These are phyloP conservation scores for Lingula anatina DNA, from an alignment of 2,888 invertebrate genomes.

Conservation along the genomic window DNA sequence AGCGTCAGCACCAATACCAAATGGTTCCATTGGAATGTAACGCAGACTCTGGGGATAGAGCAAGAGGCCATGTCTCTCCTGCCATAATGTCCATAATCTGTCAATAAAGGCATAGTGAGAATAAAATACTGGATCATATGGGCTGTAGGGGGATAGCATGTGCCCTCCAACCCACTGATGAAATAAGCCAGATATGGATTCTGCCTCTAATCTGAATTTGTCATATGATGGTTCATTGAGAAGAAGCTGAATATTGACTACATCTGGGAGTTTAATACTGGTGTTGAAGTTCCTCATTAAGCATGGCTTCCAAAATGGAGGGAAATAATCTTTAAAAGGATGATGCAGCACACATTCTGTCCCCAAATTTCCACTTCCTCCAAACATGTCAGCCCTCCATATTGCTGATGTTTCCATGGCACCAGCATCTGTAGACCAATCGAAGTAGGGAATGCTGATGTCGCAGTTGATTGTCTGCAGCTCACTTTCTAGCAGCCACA, in stretches of 20 bases:
- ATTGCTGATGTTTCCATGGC: conserved; percentile 28
- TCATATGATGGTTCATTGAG: conserved; percentile 30
- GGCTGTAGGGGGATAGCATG: conserved; percentile 34
- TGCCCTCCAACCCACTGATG: conserved; percentile 45
- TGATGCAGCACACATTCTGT: conserved; percentile 38
- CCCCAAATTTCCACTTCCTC: conserved; percentile 33
- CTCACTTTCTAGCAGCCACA: conserved; percentile 34
- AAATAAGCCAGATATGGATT: conserved; percentile 28
- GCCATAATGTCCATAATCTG: conserved; percentile 45
- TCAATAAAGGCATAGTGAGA: conserved; percentile 46
- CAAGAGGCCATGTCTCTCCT: conserved; percentile 25
- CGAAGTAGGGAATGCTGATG: conserved; percentile 48
- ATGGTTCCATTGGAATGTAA: conserved; percentile 40
- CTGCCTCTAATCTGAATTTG: conserved; percentile 31
- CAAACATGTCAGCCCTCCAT: conserved; percentile 45
- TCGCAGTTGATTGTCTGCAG: conserved; percentile 37
- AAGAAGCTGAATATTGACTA: conserved; percentile 36
- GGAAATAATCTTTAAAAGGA: conserved; percentile 40
- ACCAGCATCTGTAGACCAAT: conserved; percentile 47
- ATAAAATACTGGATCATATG: conserved; percentile 44
- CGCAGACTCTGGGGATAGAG: conserved; percentile 27
- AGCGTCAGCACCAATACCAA: conserved; percentile 38
- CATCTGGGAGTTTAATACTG: conserved; percentile 34
- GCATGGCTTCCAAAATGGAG: conserved; percentile 39
- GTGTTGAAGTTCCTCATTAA: conserved; percentile 36